A percentile compares a stretch with the other conserved stretches of the same genome.
These are phyloP conservation scores for Cyclophora punctaria DNA, from an alignment of 2,888 invertebrate species.

Conservation along the genomic window DNA sequence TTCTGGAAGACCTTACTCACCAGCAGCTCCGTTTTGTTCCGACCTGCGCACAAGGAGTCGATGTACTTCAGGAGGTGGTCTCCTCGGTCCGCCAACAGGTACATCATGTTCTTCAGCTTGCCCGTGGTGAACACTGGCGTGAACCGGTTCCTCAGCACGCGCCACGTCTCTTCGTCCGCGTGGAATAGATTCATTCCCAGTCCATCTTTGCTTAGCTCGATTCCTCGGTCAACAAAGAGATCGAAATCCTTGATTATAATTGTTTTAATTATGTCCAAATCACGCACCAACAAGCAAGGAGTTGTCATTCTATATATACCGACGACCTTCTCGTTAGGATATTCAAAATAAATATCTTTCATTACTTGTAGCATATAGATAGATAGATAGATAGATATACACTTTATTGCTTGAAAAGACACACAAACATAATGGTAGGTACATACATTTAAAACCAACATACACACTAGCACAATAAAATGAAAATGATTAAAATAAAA, in stretches of 20 bases:
- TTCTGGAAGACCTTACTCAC: conserved; percentile 28
- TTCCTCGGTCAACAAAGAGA: not conserved
- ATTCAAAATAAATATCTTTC: not conserved
- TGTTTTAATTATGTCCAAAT: not conserved
- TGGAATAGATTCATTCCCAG: conserved; percentile 10
- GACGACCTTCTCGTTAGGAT: conserved; percentile 2
- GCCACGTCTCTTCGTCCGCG: conserved; percentile 8
- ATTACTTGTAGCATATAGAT: no score
- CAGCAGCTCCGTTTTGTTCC: not conserved
- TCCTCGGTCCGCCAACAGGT: not conserved
- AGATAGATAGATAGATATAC: no score
- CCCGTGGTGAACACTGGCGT: conserved; percentile 11
- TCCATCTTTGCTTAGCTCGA: not conserved
- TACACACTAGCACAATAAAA: no score
- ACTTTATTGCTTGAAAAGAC: no score
- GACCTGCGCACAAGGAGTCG: conserved; percentile 3
- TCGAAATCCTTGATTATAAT: not conserved
- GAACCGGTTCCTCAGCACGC: conserved; percentile 8
- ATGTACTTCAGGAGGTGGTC: conserved; percentile 19
- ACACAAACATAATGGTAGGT: no score
- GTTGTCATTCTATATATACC: conserved; percentile 9
- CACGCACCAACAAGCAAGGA: conserved; percentile 9
- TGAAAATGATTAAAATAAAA: no score
- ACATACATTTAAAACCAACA: no score
- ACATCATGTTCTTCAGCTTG: conserved; percentile 13